Evolutionary conservation across 2,888 invertebrate genomes (phyloP).

Genomic region (Ernsta delagoae): DNA sequence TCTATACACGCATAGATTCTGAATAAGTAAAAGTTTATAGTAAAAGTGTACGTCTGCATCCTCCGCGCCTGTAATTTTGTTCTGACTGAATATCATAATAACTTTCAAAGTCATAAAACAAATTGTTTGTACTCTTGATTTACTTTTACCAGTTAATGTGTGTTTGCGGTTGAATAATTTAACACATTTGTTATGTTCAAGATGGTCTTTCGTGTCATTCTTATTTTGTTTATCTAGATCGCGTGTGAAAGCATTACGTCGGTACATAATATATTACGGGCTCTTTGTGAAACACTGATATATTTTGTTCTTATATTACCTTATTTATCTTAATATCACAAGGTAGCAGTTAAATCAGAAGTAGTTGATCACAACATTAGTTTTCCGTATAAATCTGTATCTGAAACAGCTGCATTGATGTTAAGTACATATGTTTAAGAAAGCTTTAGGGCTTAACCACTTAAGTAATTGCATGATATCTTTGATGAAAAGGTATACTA

Average conservation of each 20-base stretch:
- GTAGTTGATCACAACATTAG: too few species aligned
- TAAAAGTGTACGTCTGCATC: not conserved
- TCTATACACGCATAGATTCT: not conserved
- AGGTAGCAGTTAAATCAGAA: too few species aligned
- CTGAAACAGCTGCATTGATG: too few species aligned
- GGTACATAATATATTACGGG: constrained; percentile 2
- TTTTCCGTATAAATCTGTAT: too few species aligned
- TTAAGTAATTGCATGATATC: too few species aligned
- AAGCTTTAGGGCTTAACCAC: too few species aligned
- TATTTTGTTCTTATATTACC: constrained; percentile 19
- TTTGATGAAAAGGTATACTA: too few species aligned
- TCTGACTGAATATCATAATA: constrained; percentile 21
- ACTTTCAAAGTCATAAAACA: constrained; percentile 33
- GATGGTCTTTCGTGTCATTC: constrained; percentile 29
- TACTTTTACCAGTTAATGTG: constrained; percentile 34
- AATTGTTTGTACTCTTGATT: constrained; percentile 28
- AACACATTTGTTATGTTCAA: constrained; percentile 31
- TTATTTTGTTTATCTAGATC: constrained; percentile 32
- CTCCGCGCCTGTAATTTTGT: constrained; percentile 6
- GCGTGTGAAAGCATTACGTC: constrained; percentile 10
- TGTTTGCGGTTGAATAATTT: constrained; percentile 33
- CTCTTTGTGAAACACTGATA: constrained; percentile 20
- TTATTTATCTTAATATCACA: not conserved
- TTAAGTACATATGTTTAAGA: too few species aligned
- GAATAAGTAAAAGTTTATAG: constrained; percentile 12